phyloP scores from a whole-genome alignment of 1,140 invertebrate genomes.

The Akabosia matsudoensis region DNA sequence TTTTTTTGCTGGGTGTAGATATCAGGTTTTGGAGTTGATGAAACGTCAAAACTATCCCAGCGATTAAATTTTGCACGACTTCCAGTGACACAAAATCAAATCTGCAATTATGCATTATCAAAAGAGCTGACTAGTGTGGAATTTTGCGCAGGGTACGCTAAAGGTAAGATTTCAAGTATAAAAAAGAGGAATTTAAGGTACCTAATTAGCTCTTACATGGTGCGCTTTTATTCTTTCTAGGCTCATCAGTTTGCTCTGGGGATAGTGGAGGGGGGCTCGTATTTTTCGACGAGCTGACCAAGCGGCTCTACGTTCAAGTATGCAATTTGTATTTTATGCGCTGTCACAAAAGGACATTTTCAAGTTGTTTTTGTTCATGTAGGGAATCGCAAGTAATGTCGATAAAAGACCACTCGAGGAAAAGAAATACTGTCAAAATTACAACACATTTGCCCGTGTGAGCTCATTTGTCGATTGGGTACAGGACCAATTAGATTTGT shows the following conservation, averaged over 20 bases:
- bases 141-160: slow-evolving; percentile 33
- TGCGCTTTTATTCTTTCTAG: not conserved
- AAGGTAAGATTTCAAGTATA: too few relatives aligned
- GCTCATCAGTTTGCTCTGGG: slow-evolving; percentile 25
- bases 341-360: too few relatives aligned
- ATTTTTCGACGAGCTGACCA: slow-evolving; percentile 24
- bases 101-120: slow-evolving; percentile 23
- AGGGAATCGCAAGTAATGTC: slow-evolving; percentile 23
- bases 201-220: not conserved
- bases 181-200: too few relatives aligned
- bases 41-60: slow-evolving; percentile 7
- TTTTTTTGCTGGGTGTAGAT: slow-evolving; percentile 10
- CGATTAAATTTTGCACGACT: slow-evolving; percentile 27
- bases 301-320: slow-evolving; percentile 31
- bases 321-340: not conserved
- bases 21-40: slow-evolving; percentile 36
- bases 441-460: slow-evolving; percentile 33
- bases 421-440: slow-evolving; percentile 30
- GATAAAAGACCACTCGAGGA: not conserved
- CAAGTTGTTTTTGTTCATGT: not conserved
- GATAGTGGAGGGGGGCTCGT: slow-evolving; percentile 30
- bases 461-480: slow-evolving; percentile 33
- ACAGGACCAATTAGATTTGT: slow-evolving; percentile 13
- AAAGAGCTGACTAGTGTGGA: slow-evolving; percentile 34
- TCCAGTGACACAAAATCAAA: slow-evolving; percentile 18